A percentile compares a stretch with the other conserved stretches of the same genome.
These are phyloP conservation scores for Latrodectus elegans DNA, from an alignment of 2,888 invertebrate species.

Conservation along the genomic window DNA sequence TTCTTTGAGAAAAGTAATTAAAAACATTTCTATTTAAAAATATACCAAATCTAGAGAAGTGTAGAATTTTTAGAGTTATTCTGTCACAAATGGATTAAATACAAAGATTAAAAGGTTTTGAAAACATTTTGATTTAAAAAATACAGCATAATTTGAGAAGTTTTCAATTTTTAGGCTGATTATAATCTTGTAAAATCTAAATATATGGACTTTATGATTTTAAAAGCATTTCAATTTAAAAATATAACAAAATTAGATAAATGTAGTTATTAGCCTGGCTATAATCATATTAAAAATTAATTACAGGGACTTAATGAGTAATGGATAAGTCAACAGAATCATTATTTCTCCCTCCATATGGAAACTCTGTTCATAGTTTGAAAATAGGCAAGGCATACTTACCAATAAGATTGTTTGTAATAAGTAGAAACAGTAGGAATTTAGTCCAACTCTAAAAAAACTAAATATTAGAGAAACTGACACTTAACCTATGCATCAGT, in stretches of 20 bases:
- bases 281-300: not conserved
- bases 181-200: not conserved
- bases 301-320: conserved; percentile 47
- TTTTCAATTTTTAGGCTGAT: not conserved
- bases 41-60: too few species aligned
- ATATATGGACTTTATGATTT: too few species aligned
- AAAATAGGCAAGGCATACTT: conserved; percentile 61
- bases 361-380: conserved; percentile 48
- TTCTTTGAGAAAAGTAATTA: too few species aligned
- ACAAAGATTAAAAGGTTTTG: too few species aligned
- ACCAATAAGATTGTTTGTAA: conserved; percentile 36
- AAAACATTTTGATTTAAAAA: too few species aligned
- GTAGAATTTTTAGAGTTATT: too few species aligned
- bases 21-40: too few species aligned
- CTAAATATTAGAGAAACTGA: conserved; percentile 60
- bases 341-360: conserved; percentile 38
- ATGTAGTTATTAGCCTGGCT: not conserved
- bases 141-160: not conserved
- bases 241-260: too few species aligned
- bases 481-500: conserved; percentile 49
- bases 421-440: conserved; percentile 35
- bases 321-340: conserved; percentile 36
- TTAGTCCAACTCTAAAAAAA: conserved; percentile 53
- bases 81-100: too few species aligned
- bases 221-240: too few species aligned